Evolutionary conservation across 2,888 invertebrate genomes (phyloP), one percentile per base, ranked within the genome.

Genomic region (Pilophorus perplexus): DNA sequence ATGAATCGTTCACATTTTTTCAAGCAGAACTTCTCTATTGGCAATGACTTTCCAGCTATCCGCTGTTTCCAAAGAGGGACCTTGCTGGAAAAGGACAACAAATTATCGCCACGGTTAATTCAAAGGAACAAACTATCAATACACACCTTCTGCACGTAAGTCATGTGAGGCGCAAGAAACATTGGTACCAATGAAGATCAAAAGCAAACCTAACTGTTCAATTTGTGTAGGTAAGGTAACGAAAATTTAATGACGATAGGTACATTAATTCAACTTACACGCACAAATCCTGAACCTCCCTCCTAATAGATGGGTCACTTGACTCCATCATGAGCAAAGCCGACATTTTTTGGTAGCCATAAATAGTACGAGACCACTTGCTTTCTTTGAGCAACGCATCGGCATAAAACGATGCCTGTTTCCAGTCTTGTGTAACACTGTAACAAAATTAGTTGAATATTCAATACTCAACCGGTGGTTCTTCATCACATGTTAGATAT

Each of bases 11-110:
- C 84, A 46, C 92, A 84, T 72, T 93, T 91, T 75, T 87, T 88
- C n/a, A 91, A 84, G 48, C 90, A 89, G 78, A 96, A 97, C 78
- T 98, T 98, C 78, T 98, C 97, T 85, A 96, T 89, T 1, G 98
- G 97, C 71, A 98, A 79, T 0, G 96, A 96, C 79, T 97, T 97
- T 0, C 98, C 97, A 27, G 96, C 95, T 64, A 97, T 91, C 66
- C 90, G 84, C 75, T 94, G 91, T 74, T 92, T 93, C 77, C 86
- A 85, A 60, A 81, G 81, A 2, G 94, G 90, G 3, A 92, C 90
- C 73, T 87, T 84, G 72, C 89, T 90, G 76, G 12, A 59, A 59
- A 42, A 42, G n/a, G n/a, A n/a, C n/a, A n/a, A n/a, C n/a, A n/a
- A n/a, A n/a, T n/a, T n/a, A 42, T 6, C 14, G 12, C 44, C 6